These are phyloP conservation scores for Caracal caracal DNA, from an alignment of 2,113 vertebrate species.

Conservation along the genomic window DNA sequence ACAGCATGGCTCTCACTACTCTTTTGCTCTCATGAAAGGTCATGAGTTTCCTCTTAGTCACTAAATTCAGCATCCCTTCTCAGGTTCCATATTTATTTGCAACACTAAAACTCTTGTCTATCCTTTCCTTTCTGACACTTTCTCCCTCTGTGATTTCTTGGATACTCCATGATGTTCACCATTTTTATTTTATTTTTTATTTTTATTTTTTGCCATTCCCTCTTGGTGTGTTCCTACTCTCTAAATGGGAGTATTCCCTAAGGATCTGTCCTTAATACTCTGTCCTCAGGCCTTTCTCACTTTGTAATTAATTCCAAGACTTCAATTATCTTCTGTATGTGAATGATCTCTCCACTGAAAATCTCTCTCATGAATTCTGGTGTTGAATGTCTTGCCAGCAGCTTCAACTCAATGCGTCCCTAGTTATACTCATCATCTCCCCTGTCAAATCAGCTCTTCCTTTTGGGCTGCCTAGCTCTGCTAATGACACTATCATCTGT, in stretches of 20 bases:
- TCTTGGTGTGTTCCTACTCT: not conserved
- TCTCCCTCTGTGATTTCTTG: not conserved
- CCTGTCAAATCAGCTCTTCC: not conserved
- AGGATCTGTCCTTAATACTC: not conserved
- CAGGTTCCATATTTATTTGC: not conserved
- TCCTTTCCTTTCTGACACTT: not conserved
- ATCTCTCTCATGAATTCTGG: not conserved
- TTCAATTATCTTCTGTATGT: not conserved
- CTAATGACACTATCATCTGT: not conserved
- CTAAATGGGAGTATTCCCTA: not conserved
- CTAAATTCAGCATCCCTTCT: not conserved
- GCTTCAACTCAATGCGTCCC: constrained; percentile 4
- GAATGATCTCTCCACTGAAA: not conserved
- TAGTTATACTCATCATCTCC: constrained; percentile 25
- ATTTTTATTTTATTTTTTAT: not conserved
- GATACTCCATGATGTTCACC: not conserved
- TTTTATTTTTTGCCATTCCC: not conserved
- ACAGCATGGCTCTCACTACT: not conserved
- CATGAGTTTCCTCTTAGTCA: not conserved
- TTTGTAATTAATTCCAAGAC: not conserved
- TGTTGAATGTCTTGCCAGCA: constrained; percentile 17
- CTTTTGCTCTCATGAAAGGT: not conserved
- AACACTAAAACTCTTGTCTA: not conserved
- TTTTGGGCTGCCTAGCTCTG: not conserved
- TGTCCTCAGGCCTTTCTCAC: not conserved